Conservation (phyloP, 2,888 invertebrate species). For the Tupiocoris notatus region DNA sequence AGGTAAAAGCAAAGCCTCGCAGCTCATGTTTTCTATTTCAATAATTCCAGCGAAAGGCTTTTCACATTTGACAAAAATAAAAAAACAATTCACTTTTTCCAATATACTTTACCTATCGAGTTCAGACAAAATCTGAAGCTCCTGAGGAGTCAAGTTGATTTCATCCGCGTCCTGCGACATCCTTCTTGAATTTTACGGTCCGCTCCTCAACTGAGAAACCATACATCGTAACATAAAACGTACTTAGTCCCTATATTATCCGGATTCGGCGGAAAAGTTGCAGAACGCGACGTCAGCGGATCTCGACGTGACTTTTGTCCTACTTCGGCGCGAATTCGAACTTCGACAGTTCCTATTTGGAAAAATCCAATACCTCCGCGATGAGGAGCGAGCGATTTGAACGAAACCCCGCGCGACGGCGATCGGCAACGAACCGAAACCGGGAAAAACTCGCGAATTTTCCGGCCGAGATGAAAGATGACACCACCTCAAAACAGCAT, state of each 20-base stretch:
- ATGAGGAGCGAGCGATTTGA: neutral
- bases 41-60: too few species aligned
- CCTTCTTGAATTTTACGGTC: neutral
- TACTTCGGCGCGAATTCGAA: neutral
- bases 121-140: constrained; percentile 80
- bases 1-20: too few species aligned
- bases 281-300: too few species aligned
- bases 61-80: too few species aligned
- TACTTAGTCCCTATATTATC: too few species aligned
- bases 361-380: neutral
- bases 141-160: constrained; percentile 74
- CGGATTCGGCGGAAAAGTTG: too few species aligned
- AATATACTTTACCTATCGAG: constrained; percentile 84
- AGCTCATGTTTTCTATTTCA: too few species aligned
- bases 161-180: constrained; percentile 65
- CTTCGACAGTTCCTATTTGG: neutral
- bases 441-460: neutral
- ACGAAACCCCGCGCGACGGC: neutral
- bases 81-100: neutral
- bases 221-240: constrained; percentile 10
- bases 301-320: too few species aligned
- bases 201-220: neutral
- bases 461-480: too few species aligned
- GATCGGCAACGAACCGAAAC: neutral
- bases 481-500: neutral